Evolutionary conservation across 2,113 vertebrate genomes (phyloP), one percentile per base, ranked within the genome.

Genomic region (Xyrauchen texanus): DNA sequence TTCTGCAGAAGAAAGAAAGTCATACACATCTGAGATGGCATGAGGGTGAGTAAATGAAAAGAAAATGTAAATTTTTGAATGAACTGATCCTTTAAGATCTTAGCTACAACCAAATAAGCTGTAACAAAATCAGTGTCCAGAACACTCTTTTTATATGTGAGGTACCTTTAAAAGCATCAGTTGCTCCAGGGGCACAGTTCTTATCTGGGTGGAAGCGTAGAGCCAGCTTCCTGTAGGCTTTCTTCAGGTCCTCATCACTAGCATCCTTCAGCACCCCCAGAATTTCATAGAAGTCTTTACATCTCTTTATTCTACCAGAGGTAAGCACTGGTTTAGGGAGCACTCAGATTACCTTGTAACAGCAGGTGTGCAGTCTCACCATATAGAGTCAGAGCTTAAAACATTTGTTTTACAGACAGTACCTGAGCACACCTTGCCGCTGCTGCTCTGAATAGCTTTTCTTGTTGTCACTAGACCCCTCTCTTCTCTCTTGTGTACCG

Each of bases 161-260:
- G 4, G 10, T 88, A 97, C 96, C 97, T 98, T 98, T 98, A 84
- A 98, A 98, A 46, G 97, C 96, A 16, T 98, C 97, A 1, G 96
- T 98, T 10, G 96, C 97, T 69, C 96, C 97, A 7, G 97, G 97
- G 51, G 96, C 96, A 52, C 91, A 96, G 87, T 98, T 98, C 89
- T 98, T 98, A 86, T 98, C 96, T 0, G 97, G 97, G 88, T 98
- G 97, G 85, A 97, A 98, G 83, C 95, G 96, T 55, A 98, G 91
- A 34, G 97, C 97, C 55, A 98, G 89, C 83, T 93, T 96, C 85
- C 96, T 94, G 85, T 98, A 98, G 1, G 96, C 94, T 86, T 94
- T 95, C 89, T 98, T 98, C 88, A 98, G 89, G 68, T 98, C 96
- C 81, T 98, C 96, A 44, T 98, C 96, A 46, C 89, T 90, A 74